Evolutionary conservation across 92 coral and sea anemone genomes (phyloP).

Genomic region (Heteractis magnifica): DNA sequence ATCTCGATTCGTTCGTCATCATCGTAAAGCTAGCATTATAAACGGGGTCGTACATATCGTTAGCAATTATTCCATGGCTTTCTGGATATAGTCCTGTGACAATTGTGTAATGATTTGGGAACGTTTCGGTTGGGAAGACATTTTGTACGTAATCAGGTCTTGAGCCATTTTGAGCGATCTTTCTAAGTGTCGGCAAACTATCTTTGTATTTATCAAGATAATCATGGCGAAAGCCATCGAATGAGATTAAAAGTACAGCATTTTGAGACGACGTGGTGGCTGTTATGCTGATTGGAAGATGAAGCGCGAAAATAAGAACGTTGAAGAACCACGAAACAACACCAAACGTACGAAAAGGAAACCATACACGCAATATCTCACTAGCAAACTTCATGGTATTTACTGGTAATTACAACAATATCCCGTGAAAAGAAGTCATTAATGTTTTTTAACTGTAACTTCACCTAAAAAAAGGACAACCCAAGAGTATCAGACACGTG

Average conservation of each 20-base stretch:
- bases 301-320: background rate
- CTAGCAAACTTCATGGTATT: background rate
- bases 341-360: background rate
- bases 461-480: too few species aligned
- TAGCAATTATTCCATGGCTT: conserved; percentile 77
- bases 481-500: too few species aligned
- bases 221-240: conserved; percentile 92
- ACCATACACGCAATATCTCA: background rate
- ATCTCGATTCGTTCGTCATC: conserved; percentile 64
- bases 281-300: background rate
- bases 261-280: background rate
- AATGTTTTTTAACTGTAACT: too few species aligned
- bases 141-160: conserved; percentile 68
- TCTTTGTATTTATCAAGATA: conserved; percentile 63
- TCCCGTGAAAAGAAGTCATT: too few species aligned
- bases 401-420: too few species aligned
- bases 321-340: background rate
- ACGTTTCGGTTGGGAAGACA: conserved; percentile 79
- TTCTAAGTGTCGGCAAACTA: conserved; percentile 18
- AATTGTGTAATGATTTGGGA: conserved; percentile 91
- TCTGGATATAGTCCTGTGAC: conserved; percentile 88
- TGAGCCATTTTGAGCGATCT: conserved; percentile 50
- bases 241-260: conserved; percentile 67
- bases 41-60: conserved; percentile 69
- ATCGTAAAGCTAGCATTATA: conserved; percentile 49